Conservation (phyloP, 2,797 vertebrate genomes). For the Smutsia gigantea region DNA sequence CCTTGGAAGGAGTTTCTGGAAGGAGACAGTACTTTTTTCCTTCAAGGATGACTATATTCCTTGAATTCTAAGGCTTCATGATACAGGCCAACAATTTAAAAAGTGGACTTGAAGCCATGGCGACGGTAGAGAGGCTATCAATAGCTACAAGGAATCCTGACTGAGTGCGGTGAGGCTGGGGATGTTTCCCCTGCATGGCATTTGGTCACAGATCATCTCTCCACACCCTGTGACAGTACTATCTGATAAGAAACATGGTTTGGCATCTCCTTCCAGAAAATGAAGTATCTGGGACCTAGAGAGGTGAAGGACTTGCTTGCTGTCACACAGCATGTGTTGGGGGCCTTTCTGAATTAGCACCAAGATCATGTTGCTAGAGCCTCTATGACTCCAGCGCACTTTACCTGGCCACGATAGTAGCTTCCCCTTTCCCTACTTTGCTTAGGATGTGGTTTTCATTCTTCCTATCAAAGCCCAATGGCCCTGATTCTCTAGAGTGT, state of each 20-base stretch:
- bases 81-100: not conserved
- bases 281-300: not conserved
- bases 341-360: not conserved
- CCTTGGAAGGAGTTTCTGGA: constrained; percentile 25
- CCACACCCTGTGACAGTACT: not conserved
- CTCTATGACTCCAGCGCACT: not conserved
- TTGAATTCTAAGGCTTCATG: not conserved
- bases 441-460: not conserved
- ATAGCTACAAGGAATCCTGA: not conserved
- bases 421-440: not conserved
- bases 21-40: not conserved
- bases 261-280: not conserved
- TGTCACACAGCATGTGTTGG: not conserved
- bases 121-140: not conserved
- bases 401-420: not conserved
- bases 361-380: not conserved
- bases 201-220: not conserved
- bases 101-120: not conserved
- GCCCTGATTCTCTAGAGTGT: not conserved
- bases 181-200: not conserved
- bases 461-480: not conserved
- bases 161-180: not conserved
- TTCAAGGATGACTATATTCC: not conserved
- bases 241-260: not conserved
- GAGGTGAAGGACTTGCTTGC: not conserved